Conservation (phyloP, 2,888 invertebrate species). For the Rambutsinella grinnellia region DNA sequence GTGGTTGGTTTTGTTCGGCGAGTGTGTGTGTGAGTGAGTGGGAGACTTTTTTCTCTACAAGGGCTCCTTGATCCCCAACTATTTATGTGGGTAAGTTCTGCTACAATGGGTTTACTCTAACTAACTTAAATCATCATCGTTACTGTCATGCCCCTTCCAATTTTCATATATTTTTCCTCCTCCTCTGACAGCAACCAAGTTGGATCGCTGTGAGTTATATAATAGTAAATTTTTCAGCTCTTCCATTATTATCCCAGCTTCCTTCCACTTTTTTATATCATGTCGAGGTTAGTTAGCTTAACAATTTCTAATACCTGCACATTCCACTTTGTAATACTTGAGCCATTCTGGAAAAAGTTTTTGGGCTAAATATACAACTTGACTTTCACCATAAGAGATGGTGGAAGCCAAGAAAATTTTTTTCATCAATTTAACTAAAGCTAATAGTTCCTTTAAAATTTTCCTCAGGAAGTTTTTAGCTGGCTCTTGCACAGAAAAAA, state of each 20-base stretch:
- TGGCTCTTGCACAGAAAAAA: background rate
- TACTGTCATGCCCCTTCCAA: conserved; percentile 36
- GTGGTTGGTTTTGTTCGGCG: too few relatives aligned
- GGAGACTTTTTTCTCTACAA: background rate
- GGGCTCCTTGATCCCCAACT: background rate
- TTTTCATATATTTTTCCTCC: conserved; percentile 30
- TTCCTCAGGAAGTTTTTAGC: conserved; percentile 33
- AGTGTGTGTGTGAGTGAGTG: background rate
- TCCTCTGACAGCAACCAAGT: background rate
- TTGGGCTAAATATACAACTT: conserved; percentile 25
- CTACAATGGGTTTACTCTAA: conserved; percentile 34
- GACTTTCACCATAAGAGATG: conserved; percentile 5
- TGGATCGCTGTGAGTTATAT: too few relatives aligned
- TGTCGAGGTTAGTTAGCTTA: background rate
- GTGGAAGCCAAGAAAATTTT: conserved; percentile 16
- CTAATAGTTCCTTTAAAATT: conserved; percentile 41
- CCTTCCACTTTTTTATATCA: background rate
- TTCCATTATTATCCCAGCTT: background rate
- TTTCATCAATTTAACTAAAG: conserved; percentile 45
- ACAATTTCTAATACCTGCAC: conserved; percentile 17
- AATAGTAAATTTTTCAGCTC: background rate
- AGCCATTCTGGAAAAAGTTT: conserved; percentile 2
- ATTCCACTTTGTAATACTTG: conserved; percentile 9
- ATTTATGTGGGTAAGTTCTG: background rate
- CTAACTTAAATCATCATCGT: conserved; percentile 50